Evolutionary conservation across 2,113 vertebrate genomes (phyloP), one percentile per base, ranked within the genome.

Genomic region (Anthoscopus minutus): DNA sequence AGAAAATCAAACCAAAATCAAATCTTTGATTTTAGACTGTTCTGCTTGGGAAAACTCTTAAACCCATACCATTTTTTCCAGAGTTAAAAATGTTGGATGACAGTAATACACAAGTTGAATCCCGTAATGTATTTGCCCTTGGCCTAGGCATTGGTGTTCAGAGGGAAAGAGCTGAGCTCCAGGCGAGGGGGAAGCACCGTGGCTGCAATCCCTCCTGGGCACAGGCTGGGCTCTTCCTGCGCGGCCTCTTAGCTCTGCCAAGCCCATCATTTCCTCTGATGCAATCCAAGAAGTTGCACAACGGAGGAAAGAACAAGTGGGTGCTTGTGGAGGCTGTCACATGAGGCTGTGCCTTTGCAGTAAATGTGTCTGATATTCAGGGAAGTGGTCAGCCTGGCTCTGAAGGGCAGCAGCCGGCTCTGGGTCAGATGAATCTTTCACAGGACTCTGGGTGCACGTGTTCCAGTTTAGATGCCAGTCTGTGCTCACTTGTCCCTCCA

Each of bases 211-310:
- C 30, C 37, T 37, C 8, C 51, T 2, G 13, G 48, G 37, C 15
- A 1, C 37, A 10, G 67, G 33, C 28, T 31, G 27, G 47, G 65
- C 89, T 81, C 78, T 81, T 84, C 80, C 92, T 31, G 17, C 27
- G 2, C 73, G 3, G 81, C 73, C 77, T 57, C 82, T 40, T 9
- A 19, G 18, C 84, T 80, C 94, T 92, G 94, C 89, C 92, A 21
- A 30, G 48, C 27, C 90, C 67, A 7, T 51, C 48, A 1, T 37
- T 96, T 97, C 97, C 89, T 95, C 89, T 95, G 80, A 88, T 93
- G 77, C 71, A 92, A 87, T 81, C 66, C 81, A 33, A 69, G 42
- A 37, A 72, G 42, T 96, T 96, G 88, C 87, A 74, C 88, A 95
- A 96, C 0, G 0, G 47, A 74, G 94, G 90, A 53, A 62, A 87